These are phyloP conservation scores for Pachliopta kotzebuea DNA, from an alignment of 2,888 invertebrate species.

Conservation along the genomic window DNA sequence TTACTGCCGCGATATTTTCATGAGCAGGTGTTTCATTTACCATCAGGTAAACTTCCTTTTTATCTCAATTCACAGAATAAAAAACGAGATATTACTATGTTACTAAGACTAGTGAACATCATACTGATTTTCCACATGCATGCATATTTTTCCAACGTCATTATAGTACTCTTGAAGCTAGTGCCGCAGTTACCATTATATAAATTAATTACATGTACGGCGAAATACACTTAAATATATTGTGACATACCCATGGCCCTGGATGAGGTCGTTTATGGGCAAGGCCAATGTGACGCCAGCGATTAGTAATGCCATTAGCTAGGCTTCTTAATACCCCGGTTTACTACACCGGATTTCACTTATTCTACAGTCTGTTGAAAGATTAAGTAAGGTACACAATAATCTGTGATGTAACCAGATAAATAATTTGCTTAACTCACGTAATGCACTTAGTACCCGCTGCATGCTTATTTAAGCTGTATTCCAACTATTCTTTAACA, in stretches of 20 bases:
- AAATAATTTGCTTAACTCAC: conserved; percentile 24
- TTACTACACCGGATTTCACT: conserved; percentile 16
- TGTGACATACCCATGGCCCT: conserved; percentile 9
- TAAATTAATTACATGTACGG: background rate
- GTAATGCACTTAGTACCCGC: conserved; percentile 9
- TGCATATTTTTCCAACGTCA: background rate
- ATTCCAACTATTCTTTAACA: conserved; percentile 1
- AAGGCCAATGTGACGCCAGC: conserved; percentile 54
- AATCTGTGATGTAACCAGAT: conserved; percentile 20
- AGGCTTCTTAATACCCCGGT: conserved; percentile 48
- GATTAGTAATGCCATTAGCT: conserved; percentile 59
- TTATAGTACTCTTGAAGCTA: background rate
- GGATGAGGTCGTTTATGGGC: conserved; percentile 47
- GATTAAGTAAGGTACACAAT: conserved; percentile 17
- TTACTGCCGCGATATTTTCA: too few relatives aligned
- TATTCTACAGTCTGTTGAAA: conserved; percentile 17
- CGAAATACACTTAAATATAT: conserved; percentile 8
- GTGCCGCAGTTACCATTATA: background rate
- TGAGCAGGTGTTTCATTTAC: too few relatives aligned
- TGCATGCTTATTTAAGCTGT: background rate
- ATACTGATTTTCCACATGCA: too few relatives aligned
- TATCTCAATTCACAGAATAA: too few relatives aligned
- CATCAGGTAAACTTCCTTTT: too few relatives aligned
- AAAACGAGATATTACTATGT: too few relatives aligned
- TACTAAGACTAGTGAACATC: too few relatives aligned